Conservation (phyloP, 2,113 vertebrate genomes). For the Pachycephala philippinensis region DNA sequence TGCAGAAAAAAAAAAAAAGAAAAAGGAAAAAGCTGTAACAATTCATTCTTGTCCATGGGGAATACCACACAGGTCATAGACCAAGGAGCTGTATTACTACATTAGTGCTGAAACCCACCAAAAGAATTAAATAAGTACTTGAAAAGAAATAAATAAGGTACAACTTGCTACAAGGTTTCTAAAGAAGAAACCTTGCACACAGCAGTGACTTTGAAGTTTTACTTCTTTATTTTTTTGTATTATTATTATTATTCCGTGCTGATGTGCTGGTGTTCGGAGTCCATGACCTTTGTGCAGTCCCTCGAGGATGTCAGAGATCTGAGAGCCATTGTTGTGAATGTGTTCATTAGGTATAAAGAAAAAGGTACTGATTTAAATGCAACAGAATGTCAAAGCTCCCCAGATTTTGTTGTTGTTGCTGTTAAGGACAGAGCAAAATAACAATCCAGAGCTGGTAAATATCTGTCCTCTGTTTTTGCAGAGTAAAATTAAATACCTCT, state of each 20-base stretch:
- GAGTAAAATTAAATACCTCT: not conserved
- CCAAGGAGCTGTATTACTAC: conserved; percentile 11
- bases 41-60: not conserved
- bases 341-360: conserved; percentile 64
- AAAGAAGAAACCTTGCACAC: conserved; percentile 46
- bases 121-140: conserved; percentile 40
- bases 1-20: not conserved
- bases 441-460: not conserved
- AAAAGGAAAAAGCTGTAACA: not conserved
- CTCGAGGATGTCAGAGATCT: conserved; percentile 62
- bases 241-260: conserved; percentile 37
- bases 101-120: conserved; percentile 56
- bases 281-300: conserved; percentile 43
- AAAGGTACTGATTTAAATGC: conserved; percentile 61
- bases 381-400: conserved; percentile 49
- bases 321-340: conserved; percentile 58
- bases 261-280: conserved; percentile 42
- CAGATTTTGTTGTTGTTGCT: not conserved
- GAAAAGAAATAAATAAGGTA: conserved; percentile 61
- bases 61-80: conserved; percentile 33
- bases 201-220: conserved; percentile 62
- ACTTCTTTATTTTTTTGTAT: not conserved
- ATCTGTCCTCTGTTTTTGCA: not conserved
- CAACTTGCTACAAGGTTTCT: conserved; percentile 46
- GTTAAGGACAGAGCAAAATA: not conserved